These are phyloP conservation scores for Oegoconia quadripuncta DNA, from an alignment of 2,888 invertebrate species.

Conservation along the genomic window DNA sequence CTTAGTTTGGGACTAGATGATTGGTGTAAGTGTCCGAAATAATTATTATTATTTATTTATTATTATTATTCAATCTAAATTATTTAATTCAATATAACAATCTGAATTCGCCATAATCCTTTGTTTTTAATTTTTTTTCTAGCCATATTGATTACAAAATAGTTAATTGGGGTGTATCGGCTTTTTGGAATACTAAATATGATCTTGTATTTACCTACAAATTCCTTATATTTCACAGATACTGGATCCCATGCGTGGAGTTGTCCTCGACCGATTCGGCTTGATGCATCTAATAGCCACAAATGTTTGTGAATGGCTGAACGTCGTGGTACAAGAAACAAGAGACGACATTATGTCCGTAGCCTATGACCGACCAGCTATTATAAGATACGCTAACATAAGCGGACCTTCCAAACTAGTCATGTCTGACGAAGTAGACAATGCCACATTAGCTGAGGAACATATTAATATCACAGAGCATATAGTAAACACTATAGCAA, in stretches of 20 bases:
- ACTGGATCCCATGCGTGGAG: slow-evolving; percentile 67
- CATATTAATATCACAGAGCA: background rate
- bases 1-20: too few species aligned
- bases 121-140: slow-evolving; percentile 2
- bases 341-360: slow-evolving; percentile 87
- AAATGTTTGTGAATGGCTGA: slow-evolving; percentile 95
- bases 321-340: slow-evolving; percentile 92
- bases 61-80: too few species aligned
- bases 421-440: slow-evolving; percentile 39
- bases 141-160: too few species aligned
- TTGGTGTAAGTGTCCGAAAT: too few species aligned
- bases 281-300: slow-evolving; percentile 96
- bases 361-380: slow-evolving; percentile 52
- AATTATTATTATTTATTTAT: too few species aligned
- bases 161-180: background rate
- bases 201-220: too few species aligned
- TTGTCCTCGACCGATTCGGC: slow-evolving; percentile 85
- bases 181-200: slow-evolving; percentile 1
- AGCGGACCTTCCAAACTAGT: slow-evolving; percentile 42
- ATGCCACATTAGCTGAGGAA: slow-evolving; percentile 36
- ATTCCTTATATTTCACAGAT: slow-evolving; percentile 52
- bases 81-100: too few species aligned
- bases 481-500: slow-evolving; percentile 1
- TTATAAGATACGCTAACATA: slow-evolving; percentile 56
- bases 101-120: too few species aligned